Base-by-base conservation (phyloP, 92 coral and sea anemone species). In the Paragorgia papillata region DNA sequence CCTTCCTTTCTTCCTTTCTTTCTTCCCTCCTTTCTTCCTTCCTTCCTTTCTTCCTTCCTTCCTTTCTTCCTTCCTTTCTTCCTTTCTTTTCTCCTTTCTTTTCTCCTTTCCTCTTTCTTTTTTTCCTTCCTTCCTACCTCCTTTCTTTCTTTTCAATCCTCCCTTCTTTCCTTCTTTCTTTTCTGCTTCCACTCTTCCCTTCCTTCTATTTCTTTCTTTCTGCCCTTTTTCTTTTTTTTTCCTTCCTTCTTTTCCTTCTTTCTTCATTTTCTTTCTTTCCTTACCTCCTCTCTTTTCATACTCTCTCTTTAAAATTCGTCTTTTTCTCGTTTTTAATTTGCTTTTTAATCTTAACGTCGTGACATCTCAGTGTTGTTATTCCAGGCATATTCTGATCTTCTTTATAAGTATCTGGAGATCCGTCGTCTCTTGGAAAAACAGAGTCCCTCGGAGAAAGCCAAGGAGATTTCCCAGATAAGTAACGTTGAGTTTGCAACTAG, bases 361-460 rank as follows among this genome's bases (percentile, higher is more conserved):
- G n/a, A n/a, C n/a, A n/a, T n/a, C n/a, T n/a, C n/a, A n/a, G n/a
- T n/a, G n/a, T n/a, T n/a, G n/a, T n/a, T n/a, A n/a, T n/a, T n/a
- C n/a, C n/a, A 71, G 78, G 78, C 78, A 27, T 71, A 71, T 20
- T 29, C 50, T 5, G 29, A 71, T 2, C 50, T 71, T 35, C 50
- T 53, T 17, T 29, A n/a, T 9, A 37, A 51, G 21, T 71, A 10
- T 10, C 32, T 49, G 15, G 17, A 51, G 17, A 63, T 71, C 9
- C 62, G 62, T 7, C 17, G 15, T 2, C 53, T 46, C n/a, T n/a
- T 46, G 53, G 53, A 46, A 46, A 46, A 46, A 46, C n/a, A 46
- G 17, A 46, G 15, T 6, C 12, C 43, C 43, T 46, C 53, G 7
- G 53, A 46, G n/a, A 15, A 46, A 46, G 15, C 53, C 9, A 46